These are phyloP conservation scores for Anoplophora glabripennis DNA, from an alignment of 1,140 invertebrate species.

Conservation along the genomic window DNA sequence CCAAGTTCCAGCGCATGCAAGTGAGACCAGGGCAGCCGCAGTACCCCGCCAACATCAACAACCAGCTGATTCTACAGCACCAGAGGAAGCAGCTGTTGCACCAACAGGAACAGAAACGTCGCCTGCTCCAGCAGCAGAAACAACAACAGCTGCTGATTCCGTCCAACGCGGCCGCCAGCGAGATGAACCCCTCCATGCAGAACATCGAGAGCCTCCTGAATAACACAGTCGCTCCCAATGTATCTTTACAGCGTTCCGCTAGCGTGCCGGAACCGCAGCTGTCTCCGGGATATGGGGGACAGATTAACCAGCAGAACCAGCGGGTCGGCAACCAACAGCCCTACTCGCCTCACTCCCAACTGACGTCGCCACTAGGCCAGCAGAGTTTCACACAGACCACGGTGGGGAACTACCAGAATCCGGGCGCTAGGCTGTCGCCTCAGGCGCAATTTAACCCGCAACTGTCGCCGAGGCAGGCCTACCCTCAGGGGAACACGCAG, in stretches of 20 bases:
- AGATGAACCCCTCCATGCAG: conserved; percentile 56
- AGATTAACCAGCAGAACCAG: conserved; percentile 44
- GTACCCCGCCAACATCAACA: conserved; percentile 13
- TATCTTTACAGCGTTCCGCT: conserved; percentile 64
- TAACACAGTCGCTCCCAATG: conserved; percentile 78
- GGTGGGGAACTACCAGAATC: conserved; percentile 36
- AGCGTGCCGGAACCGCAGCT: conserved; percentile 71
- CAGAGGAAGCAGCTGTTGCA: conserved; percentile 42
- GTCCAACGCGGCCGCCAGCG: conserved; percentile 61
- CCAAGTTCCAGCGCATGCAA: conserved; percentile 19
- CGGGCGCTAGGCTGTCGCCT: conserved; percentile 36
- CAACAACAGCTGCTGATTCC: conserved; percentile 68
- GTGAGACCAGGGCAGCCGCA: conserved; percentile 18
- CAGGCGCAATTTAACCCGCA: conserved; percentile 44
- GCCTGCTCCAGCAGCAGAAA: conserved; percentile 63
- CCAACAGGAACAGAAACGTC: conserved; percentile 49
- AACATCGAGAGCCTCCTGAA: conserved; percentile 77
- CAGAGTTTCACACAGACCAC: conserved; percentile 35
- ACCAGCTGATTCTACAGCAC: conserved; percentile 8
- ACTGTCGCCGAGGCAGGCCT: conserved; percentile 41
- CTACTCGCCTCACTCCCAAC: conserved; percentile 51
- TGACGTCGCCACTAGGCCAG: conserved; percentile 46
- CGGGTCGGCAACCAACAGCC: conserved; percentile 48
- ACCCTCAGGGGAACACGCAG: conserved; percentile 29
- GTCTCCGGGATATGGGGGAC: conserved; percentile 58